phyloP scores from a whole-genome alignment of 2,113 vertebrate genomes.

The Madoqua kirkii region DNA sequence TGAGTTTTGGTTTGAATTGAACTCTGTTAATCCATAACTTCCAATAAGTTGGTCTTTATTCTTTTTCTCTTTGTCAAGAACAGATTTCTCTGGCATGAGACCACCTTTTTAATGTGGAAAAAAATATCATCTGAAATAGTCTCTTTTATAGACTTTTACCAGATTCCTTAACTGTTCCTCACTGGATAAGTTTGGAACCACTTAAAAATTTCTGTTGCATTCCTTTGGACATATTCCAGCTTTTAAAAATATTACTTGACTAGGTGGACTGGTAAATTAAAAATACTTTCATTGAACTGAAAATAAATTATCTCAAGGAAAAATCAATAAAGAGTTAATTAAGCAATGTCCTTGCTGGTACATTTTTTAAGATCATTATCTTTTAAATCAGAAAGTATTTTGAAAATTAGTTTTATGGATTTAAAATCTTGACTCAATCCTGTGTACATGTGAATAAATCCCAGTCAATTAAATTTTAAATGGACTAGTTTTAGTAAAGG shows the following conservation, averaged over 20 bases:
- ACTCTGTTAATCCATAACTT: neutral
- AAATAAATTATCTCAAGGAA: neutral
- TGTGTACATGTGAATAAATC: neutral
- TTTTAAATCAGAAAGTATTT: constrained; percentile 11
- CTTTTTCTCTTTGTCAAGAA: neutral
- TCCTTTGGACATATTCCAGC: constrained; percentile 8
- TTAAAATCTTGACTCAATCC: neutral
- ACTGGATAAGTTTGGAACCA: neutral
- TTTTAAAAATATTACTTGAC: neutral
- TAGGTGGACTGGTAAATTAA: neutral
- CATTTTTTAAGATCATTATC: neutral
- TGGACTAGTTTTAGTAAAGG: neutral
- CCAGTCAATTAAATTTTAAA: neutral
- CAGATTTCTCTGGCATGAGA: neutral
- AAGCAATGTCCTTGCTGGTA: neutral
- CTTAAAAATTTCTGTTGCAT: neutral
- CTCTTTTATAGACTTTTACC: neutral
- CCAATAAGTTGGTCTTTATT: neutral
- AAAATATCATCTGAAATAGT: neutral
- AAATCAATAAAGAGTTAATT: constrained; percentile 20
- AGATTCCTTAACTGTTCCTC: neutral
- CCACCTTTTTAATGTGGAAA: neutral
- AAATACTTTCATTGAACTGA: constrained; percentile 16
- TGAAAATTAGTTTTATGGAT: constrained; percentile 9
- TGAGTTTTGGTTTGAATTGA: neutral